phyloP scores from a whole-genome alignment of 2,888 invertebrate species.

The Rhodophaea formosa region DNA sequence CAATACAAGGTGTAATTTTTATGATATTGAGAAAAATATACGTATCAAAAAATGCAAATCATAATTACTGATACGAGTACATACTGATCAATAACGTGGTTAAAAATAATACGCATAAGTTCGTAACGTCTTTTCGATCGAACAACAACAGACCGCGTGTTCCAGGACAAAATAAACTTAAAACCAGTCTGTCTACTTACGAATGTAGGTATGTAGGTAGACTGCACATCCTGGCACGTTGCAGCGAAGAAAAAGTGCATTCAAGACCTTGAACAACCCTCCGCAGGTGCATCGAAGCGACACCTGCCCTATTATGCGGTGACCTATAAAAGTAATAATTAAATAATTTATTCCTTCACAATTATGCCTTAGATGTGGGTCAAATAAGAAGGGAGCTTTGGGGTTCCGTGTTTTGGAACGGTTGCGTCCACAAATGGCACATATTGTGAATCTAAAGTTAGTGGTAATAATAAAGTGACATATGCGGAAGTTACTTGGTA shows the following conservation, averaged over 20 bases:
- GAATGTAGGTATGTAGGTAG: constrained; percentile 14
- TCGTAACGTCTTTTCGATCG: no score
- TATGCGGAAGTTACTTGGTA: no score
- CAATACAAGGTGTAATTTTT: no score
- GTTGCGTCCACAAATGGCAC: no score
- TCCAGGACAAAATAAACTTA: not conserved
- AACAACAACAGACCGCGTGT: not conserved
- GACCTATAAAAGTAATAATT: constrained; percentile 79
- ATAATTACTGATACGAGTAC: no score
- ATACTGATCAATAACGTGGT: no score
- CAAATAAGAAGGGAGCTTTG: constrained; percentile 60
- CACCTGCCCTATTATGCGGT: constrained; percentile 74
- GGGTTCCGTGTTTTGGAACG: constrained; percentile 34
- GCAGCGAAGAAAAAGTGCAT: constrained; percentile 40
- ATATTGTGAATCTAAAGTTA: no score
- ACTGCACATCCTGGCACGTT: constrained; percentile 6
- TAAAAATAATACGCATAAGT: no score
- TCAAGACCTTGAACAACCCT: constrained; percentile 68
- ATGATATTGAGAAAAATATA: no score
- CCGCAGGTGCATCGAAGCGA: constrained; percentile 62
- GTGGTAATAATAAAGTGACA: no score
- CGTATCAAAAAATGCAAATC: no score
- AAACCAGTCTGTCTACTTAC: constrained; percentile 4
- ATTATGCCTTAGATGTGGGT: constrained; percentile 77
- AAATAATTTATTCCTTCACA: constrained; percentile 68